A percentile compares a stretch with the other conserved stretches of the same genome.
Conservation (phyloP, 2,797 vertebrate genomes). For the Bovichtus variegatus region DNA sequence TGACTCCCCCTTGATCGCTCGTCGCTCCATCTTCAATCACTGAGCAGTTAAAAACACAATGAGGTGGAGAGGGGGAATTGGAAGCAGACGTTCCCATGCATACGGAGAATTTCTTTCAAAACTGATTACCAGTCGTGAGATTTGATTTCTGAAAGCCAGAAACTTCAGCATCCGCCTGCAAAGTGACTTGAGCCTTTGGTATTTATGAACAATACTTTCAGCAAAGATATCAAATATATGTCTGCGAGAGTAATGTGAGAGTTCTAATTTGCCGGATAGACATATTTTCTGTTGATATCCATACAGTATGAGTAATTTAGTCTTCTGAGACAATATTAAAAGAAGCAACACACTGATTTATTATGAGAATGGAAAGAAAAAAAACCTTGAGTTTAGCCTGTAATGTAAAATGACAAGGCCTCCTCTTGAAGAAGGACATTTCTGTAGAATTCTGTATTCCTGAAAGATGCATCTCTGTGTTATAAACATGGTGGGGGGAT, state of each 20-base stretch:
- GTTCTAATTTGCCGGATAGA: slow-evolving; percentile 31
- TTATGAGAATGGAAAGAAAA: slow-evolving; percentile 23
- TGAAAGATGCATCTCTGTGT: slow-evolving; percentile 29
- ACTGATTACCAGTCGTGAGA: slow-evolving; percentile 20
- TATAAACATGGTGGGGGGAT: slow-evolving; percentile 18
- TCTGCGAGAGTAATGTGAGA: slow-evolving; percentile 16
- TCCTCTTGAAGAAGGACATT: slow-evolving; percentile 39
- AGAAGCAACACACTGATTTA: slow-evolving; percentile 45
- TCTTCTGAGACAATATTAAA: slow-evolving; percentile 50
- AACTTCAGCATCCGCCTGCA: slow-evolving; percentile 3
- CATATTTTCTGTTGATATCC: slow-evolving; percentile 37
- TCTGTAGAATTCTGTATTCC: slow-evolving; percentile 21
- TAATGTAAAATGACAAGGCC: slow-evolving; percentile 43
- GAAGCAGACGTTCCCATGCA: slow-evolving; percentile 9
- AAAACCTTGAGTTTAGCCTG: neutral
- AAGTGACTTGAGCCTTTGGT: slow-evolving; percentile 13
- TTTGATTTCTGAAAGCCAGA: slow-evolving; percentile 40
- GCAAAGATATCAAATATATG: too few relatives aligned
- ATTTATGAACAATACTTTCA: slow-evolving; percentile 31
- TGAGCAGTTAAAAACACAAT: slow-evolving; percentile 27
- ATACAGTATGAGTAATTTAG: slow-evolving; percentile 31
- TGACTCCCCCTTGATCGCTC: slow-evolving; percentile 26
- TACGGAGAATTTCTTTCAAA: slow-evolving; percentile 40
- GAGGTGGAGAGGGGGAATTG: neutral
- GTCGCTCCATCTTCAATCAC: slow-evolving; percentile 15